These are phyloP conservation scores for Phoxinus dragarum DNA, from an alignment of 2,797 vertebrate species.

Conservation along the genomic window DNA sequence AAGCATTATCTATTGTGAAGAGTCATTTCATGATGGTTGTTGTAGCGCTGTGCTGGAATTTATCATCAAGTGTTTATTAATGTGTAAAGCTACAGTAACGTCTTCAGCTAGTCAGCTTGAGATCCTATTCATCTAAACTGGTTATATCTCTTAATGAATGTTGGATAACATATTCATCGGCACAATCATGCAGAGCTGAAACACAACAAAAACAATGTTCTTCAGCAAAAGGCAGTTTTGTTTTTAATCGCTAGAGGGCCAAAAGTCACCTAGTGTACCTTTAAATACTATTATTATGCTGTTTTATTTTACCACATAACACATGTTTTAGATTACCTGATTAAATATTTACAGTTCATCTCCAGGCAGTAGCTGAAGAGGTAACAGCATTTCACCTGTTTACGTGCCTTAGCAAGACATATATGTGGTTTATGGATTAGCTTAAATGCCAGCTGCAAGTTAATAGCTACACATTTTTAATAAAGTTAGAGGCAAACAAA, in stretches of 20 bases:
- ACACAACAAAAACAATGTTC: no score
- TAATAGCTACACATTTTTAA: neutral
- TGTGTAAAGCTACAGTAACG: no score
- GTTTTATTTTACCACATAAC: neutral
- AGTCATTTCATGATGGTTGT: neutral
- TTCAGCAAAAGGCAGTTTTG: neutral
- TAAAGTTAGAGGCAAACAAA: slow-evolving; percentile 17
- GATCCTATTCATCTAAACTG: neutral
- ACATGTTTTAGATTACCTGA: neutral
- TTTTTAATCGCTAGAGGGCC: neutral
- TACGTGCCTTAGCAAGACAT: neutral
- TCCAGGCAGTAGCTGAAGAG: neutral
- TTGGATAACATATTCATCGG: no score
- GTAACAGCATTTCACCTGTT: neutral
- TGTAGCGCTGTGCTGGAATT: neutral
- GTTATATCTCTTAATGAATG: neutral
- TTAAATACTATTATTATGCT: neutral
- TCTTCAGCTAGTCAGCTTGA: no score
- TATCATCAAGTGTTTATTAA: neutral
- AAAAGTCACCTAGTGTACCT: neutral
- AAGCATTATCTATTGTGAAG: neutral
- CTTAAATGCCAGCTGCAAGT: neutral
- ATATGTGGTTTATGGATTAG: neutral
- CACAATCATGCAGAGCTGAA: no score
- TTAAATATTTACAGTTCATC: neutral